Percentiles rank a stretch among this genome's conserved stretches.
phyloP scores from a whole-genome alignment of 2,888 invertebrate species.

The Temnothorax rugatulus region DNA sequence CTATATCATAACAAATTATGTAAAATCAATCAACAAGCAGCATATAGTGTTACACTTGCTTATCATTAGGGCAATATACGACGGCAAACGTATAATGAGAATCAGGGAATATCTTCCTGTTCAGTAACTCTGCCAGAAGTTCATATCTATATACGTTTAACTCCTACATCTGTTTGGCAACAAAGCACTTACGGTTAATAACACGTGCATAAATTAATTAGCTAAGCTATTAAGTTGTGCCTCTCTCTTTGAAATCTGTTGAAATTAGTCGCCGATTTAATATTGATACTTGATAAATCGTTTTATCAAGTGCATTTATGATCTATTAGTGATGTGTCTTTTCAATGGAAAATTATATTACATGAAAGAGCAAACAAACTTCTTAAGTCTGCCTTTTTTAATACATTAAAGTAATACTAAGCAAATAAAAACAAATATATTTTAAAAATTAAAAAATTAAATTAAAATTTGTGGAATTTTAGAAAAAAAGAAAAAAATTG shows the following conservation, averaged over 20 bases:
- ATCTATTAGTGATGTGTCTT: background rate
- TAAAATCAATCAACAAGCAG: background rate
- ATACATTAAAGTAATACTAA: background rate
- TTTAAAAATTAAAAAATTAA: background rate
- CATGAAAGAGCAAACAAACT: background rate
- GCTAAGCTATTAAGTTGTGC: background rate
- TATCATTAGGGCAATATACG: background rate
- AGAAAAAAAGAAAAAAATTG: background rate
- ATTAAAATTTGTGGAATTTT: background rate
- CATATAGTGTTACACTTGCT: background rate
- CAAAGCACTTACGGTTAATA: constrained; percentile 21
- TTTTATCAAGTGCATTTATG: background rate
- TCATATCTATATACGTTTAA: constrained; percentile 29
- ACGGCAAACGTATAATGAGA: constrained; percentile 13
- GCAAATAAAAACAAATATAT: background rate
- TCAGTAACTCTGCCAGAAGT: constrained; percentile 15
- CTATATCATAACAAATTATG: background rate
- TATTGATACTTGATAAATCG: background rate
- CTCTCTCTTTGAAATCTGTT: background rate
- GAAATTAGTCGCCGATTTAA: background rate
- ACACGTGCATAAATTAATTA: constrained; percentile 26
- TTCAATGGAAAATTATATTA: background rate
- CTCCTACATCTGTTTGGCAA: constrained; percentile 12
- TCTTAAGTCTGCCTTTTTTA: background rate
- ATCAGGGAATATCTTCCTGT: constrained; percentile 18